A percentile compares a stretch with the other conserved stretches of the same genome.
Conservation (phyloP, 2,888 invertebrate genomes). For the Limulus polyphemus region DNA sequence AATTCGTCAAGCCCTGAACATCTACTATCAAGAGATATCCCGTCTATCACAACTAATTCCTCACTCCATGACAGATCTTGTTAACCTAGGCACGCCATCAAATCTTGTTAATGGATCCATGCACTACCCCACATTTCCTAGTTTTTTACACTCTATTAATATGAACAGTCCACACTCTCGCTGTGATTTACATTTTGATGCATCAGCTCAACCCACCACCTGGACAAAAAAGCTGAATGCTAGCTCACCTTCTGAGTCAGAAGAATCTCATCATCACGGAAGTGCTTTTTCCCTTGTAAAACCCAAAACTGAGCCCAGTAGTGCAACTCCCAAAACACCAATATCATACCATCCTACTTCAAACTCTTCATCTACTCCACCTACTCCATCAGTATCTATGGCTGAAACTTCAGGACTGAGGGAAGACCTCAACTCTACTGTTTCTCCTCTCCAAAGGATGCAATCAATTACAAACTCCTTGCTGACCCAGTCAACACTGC, state of each 20-base stretch:
- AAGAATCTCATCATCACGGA: constrained; percentile 33
- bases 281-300: constrained; percentile 69
- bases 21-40: constrained; percentile 83
- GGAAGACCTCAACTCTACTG: constrained; percentile 50
- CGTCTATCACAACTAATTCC: constrained; percentile 51
- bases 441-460: constrained; percentile 91
- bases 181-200: constrained; percentile 21
- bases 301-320: constrained; percentile 59
- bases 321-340: background rate
- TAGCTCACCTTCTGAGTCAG: constrained; percentile 7
- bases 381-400: constrained; percentile 2
- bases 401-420: constrained; percentile 41
- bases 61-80: constrained; percentile 8
- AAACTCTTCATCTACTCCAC: constrained; percentile 1
- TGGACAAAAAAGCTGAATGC: too few species aligned
- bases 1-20: constrained; percentile 73
- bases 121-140: background rate
- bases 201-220: constrained; percentile 7
- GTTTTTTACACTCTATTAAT: background rate
- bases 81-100: background rate
- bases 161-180: constrained; percentile 6
- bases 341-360: background rate
- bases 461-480: constrained; percentile 94
- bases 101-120: too few species aligned
- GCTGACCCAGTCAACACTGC: constrained; percentile 59